phyloP scores from a whole-genome alignment of 2,113 vertebrate species.

The Peromyscus californicus region DNA sequence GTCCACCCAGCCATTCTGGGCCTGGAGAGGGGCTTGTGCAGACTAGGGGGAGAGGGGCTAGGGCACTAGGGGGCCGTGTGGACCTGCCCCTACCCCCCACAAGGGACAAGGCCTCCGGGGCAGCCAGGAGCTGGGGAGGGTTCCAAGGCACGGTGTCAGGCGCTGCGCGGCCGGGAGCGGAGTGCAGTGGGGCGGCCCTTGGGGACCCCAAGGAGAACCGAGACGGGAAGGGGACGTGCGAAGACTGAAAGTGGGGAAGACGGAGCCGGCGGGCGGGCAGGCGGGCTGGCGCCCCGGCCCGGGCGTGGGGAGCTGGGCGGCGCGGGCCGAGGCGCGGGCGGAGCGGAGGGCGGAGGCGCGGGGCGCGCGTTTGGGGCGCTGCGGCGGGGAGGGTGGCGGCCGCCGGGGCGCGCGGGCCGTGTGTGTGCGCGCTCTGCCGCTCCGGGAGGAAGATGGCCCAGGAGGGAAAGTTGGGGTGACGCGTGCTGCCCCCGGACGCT shows the following conservation, averaged over 20 bases:
- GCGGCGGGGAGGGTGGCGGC: conserved; percentile 25
- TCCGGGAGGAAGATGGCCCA: conserved; percentile 73
- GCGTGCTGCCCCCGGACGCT: conserved; percentile 69
- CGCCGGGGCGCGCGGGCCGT: conserved; percentile 63
- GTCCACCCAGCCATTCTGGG: not conserved
- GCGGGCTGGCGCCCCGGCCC: not conserved
- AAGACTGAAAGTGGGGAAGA: conserved; percentile 25
- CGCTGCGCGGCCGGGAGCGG: not conserved
- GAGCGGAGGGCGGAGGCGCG: conserved; percentile 75
- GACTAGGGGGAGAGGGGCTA: not conserved
- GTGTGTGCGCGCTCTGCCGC: conserved; percentile 75
- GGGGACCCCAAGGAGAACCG: not conserved
- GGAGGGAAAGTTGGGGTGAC: conserved; percentile 83
- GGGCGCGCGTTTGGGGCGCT: conserved; percentile 71
- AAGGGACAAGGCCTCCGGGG: not conserved
- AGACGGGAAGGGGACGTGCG: not conserved
- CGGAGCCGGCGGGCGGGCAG: not conserved
- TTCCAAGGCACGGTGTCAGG: conserved; percentile 7
- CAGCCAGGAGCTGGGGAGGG: not conserved
- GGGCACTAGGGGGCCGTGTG: not conserved
- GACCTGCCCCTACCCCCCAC: not conserved
- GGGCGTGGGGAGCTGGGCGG: conserved; percentile 67
- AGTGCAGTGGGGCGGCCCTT: not conserved
- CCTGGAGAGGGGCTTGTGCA: not conserved
- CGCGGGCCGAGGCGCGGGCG: conserved; percentile 49